Base-by-base conservation (phyloP, 2,113 vertebrate genomes). In the Cromileptes altivelis region DNA sequence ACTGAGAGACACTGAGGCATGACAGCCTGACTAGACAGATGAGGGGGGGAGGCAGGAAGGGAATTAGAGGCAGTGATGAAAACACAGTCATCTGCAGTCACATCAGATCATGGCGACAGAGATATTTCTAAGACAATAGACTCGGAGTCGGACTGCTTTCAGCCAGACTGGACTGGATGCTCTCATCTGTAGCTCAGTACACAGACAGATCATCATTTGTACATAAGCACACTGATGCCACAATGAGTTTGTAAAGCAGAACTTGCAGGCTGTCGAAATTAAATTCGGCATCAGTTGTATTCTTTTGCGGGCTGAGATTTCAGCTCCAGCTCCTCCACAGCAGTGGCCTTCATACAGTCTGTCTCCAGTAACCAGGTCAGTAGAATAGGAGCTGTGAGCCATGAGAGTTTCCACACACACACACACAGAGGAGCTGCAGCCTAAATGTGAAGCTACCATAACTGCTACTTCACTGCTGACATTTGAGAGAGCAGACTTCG, bases 11-110 rank as follows among this genome's bases (percentile, higher is more conserved):
- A 37, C 72, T 74, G 87, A 85, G 68, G 65, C 78, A 74, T 65
- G 80, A 88, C 88, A 88, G 85, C 58, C 82, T 76, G 85, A 87
- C 68, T 58, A 67, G 64, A 88, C 63, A 80, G 76, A 90, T 74
- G 75, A 85, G 75, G 42, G 78, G 42, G 53, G 70, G 75, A 77
- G 67, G 55, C 64, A 62, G 78, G 79, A 57, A 19, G 65, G 0
- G 60, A 57, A 72, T 65, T 49, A 60, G 37, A 71, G 57, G 57
- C 30, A n/a, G 70, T 50, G 64, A 45, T 33, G 37, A 53, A 87
- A 87, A 90, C 72, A 60, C 71, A 85, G 82, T 88, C 84, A 85
- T 89, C 60, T 64, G 52, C 78, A 77, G 84, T 87, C 91, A 83
- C 70, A 78, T 86, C 75, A 60, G 75, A 92, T 86, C 84, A 78